A percentile compares a stretch with the other conserved stretches of the same genome.
phyloP scores from a whole-genome alignment of 2,113 vertebrate genomes.

The Tachuris rubrigastra region DNA sequence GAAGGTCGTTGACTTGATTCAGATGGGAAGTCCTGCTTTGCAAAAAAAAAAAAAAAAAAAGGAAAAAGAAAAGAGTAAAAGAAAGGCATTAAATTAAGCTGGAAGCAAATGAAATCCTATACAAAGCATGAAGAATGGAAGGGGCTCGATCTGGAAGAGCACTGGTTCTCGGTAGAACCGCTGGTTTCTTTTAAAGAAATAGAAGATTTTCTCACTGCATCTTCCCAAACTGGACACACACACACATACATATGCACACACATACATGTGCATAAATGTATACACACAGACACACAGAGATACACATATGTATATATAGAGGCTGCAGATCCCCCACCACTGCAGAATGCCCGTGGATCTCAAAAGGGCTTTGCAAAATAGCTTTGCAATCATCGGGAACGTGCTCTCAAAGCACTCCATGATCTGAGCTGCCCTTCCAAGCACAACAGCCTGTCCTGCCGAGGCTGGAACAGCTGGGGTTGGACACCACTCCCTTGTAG shows the following conservation, averaged over 20 bases:
- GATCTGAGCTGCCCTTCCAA: background rate
- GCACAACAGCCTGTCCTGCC: accelerated
- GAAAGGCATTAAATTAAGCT: background rate
- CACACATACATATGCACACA: background rate
- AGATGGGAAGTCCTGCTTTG: background rate
- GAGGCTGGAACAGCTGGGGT: accelerated
- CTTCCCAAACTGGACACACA: background rate
- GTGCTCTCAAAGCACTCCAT: background rate
- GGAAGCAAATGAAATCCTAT: background rate
- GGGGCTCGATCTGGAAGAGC: background rate
- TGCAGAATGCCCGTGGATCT: background rate
- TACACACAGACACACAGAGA: background rate
- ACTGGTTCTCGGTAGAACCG: background rate
- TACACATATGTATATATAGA: background rate
- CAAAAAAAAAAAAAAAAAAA: background rate
- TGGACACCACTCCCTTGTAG: background rate
- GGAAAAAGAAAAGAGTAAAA: background rate
- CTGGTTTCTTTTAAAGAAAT: constrained; percentile 43
- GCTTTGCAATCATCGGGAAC: background rate
- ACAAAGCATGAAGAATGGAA: background rate
- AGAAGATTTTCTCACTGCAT: constrained; percentile 18
- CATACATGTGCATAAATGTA: background rate
- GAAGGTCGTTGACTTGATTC: background rate
- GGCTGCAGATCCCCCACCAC: background rate
- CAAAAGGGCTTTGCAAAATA: background rate